Conservation (phyloP, 2,888 invertebrate genomes). For the Philereme transversata region DNA sequence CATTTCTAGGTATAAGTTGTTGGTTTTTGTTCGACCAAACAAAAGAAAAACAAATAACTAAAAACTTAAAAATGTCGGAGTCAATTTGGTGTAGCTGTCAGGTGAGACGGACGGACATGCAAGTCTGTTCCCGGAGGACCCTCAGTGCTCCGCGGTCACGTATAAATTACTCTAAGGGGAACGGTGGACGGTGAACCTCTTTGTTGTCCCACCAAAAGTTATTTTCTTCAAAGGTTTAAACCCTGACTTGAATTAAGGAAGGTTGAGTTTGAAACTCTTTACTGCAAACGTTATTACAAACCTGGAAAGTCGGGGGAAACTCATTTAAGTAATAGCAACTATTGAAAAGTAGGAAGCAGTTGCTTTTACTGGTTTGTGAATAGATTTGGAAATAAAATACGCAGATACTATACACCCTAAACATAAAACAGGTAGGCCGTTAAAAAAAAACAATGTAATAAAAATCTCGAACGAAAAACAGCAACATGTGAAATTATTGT, state of each 20-base stretch:
- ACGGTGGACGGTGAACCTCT: conserved; percentile 62
- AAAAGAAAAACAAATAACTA: conserved; percentile 45
- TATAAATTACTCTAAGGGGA: conserved; percentile 79
- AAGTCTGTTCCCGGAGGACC: conserved; percentile 59
- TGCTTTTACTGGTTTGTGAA: conserved; percentile 5
- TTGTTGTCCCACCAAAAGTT: conserved; percentile 75
- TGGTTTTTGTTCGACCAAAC: conserved; percentile 2
- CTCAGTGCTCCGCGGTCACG: conserved; percentile 69
- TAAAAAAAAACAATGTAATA: background rate
- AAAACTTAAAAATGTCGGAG: conserved; percentile 57
- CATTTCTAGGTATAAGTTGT: too few relatives aligned
- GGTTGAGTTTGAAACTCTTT: conserved; percentile 65
- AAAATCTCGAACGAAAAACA: conserved; percentile 3
- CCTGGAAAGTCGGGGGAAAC: conserved; percentile 47
- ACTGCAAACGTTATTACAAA: conserved; percentile 55
- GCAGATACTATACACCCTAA: background rate
- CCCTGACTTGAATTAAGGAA: conserved; percentile 76
- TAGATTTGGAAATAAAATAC: conserved; percentile 1
- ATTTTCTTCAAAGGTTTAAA: conserved; percentile 76
- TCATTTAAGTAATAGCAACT: conserved; percentile 42
- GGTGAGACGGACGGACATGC: conserved; percentile 60
- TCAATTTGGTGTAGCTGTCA: conserved; percentile 55
- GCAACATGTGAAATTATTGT: conserved; percentile 20
- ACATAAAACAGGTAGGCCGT: background rate
- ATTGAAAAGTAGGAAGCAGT: conserved; percentile 20